Percentiles rank a stretch among this genome's conserved stretches.
Evolutionary conservation across 2,888 invertebrate genomes (phyloP).

Genomic region (Taenaris catops): DNA sequence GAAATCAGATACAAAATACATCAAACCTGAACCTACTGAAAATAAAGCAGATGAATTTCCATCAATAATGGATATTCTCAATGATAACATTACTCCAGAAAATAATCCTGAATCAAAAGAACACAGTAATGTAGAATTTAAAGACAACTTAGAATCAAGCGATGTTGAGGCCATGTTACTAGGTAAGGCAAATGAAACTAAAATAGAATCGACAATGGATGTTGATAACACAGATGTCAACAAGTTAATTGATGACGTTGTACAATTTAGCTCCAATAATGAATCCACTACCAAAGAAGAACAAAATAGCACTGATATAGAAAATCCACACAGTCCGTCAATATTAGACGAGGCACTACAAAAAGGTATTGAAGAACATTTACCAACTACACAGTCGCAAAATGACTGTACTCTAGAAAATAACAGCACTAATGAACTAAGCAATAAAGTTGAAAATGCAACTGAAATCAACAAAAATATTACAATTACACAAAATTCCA

Average conservation of each 20-base stretch:
- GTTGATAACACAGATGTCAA: conserved; percentile 45
- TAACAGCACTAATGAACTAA: conserved; percentile 8
- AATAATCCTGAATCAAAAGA: conserved; percentile 43
- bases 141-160: conserved; percentile 54
- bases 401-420: conserved; percentile 8
- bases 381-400: conserved; percentile 29
- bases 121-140: conserved; percentile 42
- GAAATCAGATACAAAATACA: conserved; percentile 37
- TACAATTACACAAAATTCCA: conserved; percentile 6
- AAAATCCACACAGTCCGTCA: conserved; percentile 60
- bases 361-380: conserved; percentile 56
- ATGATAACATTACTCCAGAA: conserved; percentile 35
- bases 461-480: conserved; percentile 9
- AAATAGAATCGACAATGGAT: conserved; percentile 41
- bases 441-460: conserved; percentile 14
- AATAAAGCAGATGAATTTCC: conserved; percentile 58
- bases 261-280: conserved; percentile 34
- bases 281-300: conserved; percentile 25
- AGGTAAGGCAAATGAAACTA: conserved; percentile 42
- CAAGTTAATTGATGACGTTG: conserved; percentile 43
- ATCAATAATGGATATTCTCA: conserved; percentile 74
- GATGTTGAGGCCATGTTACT: conserved; percentile 73
- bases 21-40: conserved; percentile 30
- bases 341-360: conserved; percentile 60
- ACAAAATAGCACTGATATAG: conserved; percentile 35